Conservation (phyloP, 2,797 vertebrate genomes). For the Cuniculus paca region DNA sequence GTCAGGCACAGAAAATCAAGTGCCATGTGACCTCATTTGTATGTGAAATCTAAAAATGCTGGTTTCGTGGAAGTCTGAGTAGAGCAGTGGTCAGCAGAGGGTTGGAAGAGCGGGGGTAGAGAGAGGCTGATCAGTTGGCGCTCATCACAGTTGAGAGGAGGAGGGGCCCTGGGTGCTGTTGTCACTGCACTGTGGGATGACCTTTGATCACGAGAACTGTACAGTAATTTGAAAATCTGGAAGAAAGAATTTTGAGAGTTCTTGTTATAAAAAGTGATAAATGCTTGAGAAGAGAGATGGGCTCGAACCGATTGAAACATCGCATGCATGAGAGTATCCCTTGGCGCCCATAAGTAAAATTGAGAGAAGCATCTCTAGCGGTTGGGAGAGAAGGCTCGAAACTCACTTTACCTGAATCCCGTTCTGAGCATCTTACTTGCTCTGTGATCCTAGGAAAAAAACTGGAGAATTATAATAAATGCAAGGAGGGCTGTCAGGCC, state of each 20-base stretch:
- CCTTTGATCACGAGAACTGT: background rate
- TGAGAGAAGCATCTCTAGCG: background rate
- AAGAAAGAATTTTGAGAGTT: no score
- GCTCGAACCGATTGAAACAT: background rate
- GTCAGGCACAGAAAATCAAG: background rate
- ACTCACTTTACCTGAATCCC: background rate
- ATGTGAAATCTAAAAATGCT: background rate
- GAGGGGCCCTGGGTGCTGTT: no score
- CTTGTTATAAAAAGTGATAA: background rate
- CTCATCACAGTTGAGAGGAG: background rate
- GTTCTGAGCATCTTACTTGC: background rate
- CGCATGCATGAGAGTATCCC: background rate
- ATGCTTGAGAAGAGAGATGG: background rate
- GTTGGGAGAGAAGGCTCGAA: background rate
- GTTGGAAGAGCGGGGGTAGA: no score
- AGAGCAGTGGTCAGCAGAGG: background rate
- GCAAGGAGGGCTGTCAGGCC: background rate
- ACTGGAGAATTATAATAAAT: background rate
- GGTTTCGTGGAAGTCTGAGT: background rate
- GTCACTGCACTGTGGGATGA: background rate
- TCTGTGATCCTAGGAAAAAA: background rate
- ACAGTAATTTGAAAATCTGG: background rate
- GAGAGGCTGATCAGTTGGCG: background rate
- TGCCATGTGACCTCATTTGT: background rate
- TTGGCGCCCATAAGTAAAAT: background rate